These are phyloP conservation scores for Cantharis rustica DNA, from an alignment of 2,888 invertebrate species.

Conservation along the genomic window DNA sequence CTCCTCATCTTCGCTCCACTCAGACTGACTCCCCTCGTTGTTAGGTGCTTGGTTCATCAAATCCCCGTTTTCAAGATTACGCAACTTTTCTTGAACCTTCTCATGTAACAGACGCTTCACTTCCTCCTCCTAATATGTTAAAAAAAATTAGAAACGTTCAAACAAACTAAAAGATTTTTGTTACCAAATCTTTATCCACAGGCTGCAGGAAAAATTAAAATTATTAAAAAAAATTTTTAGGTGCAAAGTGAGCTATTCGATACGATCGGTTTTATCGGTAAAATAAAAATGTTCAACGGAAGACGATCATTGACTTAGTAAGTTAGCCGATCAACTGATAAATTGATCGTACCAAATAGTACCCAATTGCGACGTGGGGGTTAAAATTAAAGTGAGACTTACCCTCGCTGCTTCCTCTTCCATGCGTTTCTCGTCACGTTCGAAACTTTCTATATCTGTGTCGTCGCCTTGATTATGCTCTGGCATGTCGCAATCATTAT, in stretches of 20 bases:
- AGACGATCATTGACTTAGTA: too few relatives aligned
- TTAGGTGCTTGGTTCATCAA: slow-evolving; percentile 45
- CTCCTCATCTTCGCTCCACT: slow-evolving; percentile 76
- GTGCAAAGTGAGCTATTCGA: not conserved
- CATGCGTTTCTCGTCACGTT: slow-evolving; percentile 59
- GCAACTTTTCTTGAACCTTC: slow-evolving; percentile 54
- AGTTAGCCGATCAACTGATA: too few relatives aligned
- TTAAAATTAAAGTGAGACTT: slow-evolving; percentile 24
- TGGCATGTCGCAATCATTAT: slow-evolving; percentile 54
- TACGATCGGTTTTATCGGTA: not conserved
- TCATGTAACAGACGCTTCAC: slow-evolving; percentile 58
- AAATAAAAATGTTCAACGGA: too few relatives aligned
- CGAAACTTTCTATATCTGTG: slow-evolving; percentile 59
- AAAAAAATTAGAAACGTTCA: not conserved
- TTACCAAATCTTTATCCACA: slow-evolving; percentile 54
- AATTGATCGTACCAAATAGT: not conserved
- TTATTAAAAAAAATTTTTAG: not conserved
- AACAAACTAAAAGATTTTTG: slow-evolving; percentile 3
- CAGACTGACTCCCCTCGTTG: slow-evolving; percentile 74
- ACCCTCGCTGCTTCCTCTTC: slow-evolving; percentile 59
- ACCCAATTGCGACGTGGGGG: not conserved
- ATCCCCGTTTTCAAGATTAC: slow-evolving; percentile 44
- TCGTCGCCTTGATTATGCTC: slow-evolving; percentile 50
- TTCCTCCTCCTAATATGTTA: slow-evolving; percentile 55
- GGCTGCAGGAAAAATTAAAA: slow-evolving; percentile 44